Conservation (phyloP, 1,140 invertebrate genomes). For the Megalonaias nervosa region DNA sequence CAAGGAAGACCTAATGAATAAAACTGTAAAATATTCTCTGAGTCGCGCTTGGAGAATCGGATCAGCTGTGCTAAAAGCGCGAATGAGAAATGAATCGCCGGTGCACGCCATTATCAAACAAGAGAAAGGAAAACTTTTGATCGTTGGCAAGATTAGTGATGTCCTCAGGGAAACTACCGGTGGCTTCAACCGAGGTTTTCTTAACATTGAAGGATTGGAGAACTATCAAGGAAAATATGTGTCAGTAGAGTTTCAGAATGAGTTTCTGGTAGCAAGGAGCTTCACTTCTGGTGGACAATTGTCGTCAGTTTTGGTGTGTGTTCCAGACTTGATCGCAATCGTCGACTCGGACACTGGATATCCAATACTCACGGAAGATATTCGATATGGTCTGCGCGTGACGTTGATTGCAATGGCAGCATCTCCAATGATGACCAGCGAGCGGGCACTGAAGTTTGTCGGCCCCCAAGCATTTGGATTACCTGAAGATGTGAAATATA, state of each 20-base stretch:
- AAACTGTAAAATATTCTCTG: slow-evolving; percentile 44
- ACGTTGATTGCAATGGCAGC: slow-evolving; percentile 54
- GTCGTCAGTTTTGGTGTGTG: slow-evolving; percentile 41
- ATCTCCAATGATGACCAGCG: slow-evolving; percentile 41
- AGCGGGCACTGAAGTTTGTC: slow-evolving; percentile 53
- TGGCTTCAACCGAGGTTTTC: slow-evolving; percentile 58
- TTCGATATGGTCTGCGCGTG: slow-evolving; percentile 60
- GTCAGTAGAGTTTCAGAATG: slow-evolving; percentile 64
- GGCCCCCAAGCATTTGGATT: slow-evolving; percentile 63
- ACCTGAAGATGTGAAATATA: slow-evolving; percentile 22
- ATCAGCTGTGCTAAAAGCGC: slow-evolving; percentile 49
- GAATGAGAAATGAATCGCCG: slow-evolving; percentile 46
- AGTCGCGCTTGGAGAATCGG: slow-evolving; percentile 62
- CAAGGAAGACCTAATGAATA: slow-evolving; percentile 39
- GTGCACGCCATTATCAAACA: slow-evolving; percentile 45
- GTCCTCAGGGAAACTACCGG: slow-evolving; percentile 57
- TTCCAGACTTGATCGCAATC: slow-evolving; percentile 62
- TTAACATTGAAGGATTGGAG: slow-evolving; percentile 51
- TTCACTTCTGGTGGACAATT: neutral
- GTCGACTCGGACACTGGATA: slow-evolving; percentile 61
- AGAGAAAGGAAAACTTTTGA: slow-evolving; percentile 35
- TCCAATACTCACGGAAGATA: slow-evolving; percentile 58
- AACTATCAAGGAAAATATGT: slow-evolving; percentile 34
- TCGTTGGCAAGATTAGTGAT: slow-evolving; percentile 58
- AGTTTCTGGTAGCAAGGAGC: slow-evolving; percentile 56